Conservation (phyloP, 2,113 vertebrate genomes). For the Columba janthina region DNA sequence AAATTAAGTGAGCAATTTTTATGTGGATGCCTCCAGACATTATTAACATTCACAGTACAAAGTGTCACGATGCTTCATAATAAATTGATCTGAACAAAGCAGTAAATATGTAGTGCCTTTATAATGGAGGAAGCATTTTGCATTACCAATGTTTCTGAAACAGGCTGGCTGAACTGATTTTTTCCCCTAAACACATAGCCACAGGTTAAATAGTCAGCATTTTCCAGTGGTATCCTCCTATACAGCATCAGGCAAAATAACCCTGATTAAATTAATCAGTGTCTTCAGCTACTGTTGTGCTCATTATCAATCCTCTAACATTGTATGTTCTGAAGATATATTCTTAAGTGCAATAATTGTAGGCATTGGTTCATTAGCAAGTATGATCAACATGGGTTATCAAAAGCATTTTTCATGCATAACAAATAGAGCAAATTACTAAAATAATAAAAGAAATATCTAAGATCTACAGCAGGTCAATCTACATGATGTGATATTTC, state of each 20-base stretch:
- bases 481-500: neutral
- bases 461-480: neutral
- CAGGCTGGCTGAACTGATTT: neutral
- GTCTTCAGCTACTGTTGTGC: neutral
- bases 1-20: conserved; percentile 45
- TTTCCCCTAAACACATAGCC: neutral
- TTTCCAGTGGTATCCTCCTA: neutral
- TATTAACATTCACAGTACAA: conserved; percentile 1
- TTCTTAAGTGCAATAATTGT: neutral
- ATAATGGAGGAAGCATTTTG: neutral
- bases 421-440: conserved; percentile 37
- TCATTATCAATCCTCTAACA: neutral
- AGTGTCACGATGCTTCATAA: conserved; percentile 16
- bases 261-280: neutral
- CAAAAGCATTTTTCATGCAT: conserved; percentile 5
- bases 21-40: neutral
- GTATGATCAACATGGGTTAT: neutral
- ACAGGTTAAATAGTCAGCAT: neutral
- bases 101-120: conserved; percentile 34
- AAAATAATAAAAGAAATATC: conserved; percentile 21
- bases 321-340: neutral
- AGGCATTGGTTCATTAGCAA: conserved; percentile 11
- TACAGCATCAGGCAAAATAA: neutral
- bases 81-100: conserved; percentile 48
- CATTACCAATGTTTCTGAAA: neutral